phyloP scores from a whole-genome alignment of 2,113 vertebrate species.

The Oncorhynchus clarkii region DNA sequence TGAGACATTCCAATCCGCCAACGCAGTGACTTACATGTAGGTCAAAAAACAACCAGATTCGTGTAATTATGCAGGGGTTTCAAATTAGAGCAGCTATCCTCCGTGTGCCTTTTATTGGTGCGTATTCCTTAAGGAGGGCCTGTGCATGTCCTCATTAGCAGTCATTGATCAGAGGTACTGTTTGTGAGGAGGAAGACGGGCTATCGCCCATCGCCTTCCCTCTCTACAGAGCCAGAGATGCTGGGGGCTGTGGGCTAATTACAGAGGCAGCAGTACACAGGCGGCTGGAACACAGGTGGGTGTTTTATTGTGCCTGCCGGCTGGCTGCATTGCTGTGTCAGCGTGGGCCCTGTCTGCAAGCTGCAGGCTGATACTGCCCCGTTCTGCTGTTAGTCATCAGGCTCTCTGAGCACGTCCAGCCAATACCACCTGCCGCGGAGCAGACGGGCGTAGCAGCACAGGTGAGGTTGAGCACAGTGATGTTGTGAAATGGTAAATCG shows the following conservation, averaged over 20 bases:
- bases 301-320: constrained; percentile 47
- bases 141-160: constrained; percentile 62
- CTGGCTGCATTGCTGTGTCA: constrained; percentile 32
- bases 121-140: constrained; percentile 44
- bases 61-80: constrained; percentile 50
- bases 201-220: constrained; percentile 43
- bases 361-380: neutral
- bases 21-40: constrained; percentile 47
- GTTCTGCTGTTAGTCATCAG: constrained; percentile 26
- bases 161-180: constrained; percentile 53
- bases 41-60: constrained; percentile 62
- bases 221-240: constrained; percentile 25
- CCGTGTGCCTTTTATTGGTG: constrained; percentile 34
- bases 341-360: constrained; percentile 45
- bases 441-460: constrained; percentile 24
- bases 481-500: constrained; percentile 48
- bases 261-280: constrained; percentile 45
- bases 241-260: constrained; percentile 38
- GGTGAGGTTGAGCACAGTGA: constrained; percentile 44
- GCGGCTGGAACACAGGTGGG: constrained; percentile 49
- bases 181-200: constrained; percentile 36
- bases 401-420: constrained; percentile 41
- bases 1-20: constrained; percentile 48
- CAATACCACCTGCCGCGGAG: constrained; percentile 45
- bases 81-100: constrained; percentile 32